These are phyloP conservation scores for Progne subis DNA, from an alignment of 2,113 vertebrate species.

Conservation along the genomic window DNA sequence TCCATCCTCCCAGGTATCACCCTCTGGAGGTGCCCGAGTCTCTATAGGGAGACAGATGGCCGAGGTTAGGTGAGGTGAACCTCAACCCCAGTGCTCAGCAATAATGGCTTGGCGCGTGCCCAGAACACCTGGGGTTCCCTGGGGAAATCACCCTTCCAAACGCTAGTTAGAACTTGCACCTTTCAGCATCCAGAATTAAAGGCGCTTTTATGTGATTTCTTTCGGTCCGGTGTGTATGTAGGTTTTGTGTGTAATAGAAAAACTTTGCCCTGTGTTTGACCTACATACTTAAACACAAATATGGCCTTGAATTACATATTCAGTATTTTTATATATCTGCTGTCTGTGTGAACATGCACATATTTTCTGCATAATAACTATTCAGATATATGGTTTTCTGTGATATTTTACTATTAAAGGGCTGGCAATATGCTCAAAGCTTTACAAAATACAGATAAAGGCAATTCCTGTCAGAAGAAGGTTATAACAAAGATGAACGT, in stretches of 20 bases:
- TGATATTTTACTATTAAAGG: conserved; percentile 59
- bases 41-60: conserved; percentile 57
- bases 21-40: conserved; percentile 19
- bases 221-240: background rate
- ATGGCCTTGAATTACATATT: conserved; percentile 37
- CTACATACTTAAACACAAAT: conserved; percentile 33
- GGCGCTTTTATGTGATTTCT: conserved; percentile 5
- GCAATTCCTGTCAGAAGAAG: conserved; percentile 45
- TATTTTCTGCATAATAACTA: conserved; percentile 60
- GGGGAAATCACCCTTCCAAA: conserved; percentile 60
- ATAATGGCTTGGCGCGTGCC: conserved; percentile 15
- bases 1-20: conserved; percentile 41
- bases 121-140: conserved; percentile 68
- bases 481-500: conserved; percentile 27
- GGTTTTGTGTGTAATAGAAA: background rate
- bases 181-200: conserved; percentile 57
- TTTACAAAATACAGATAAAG: conserved; percentile 55
- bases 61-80: conserved; percentile 59
- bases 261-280: conserved; percentile 61
- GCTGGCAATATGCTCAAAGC: conserved; percentile 58
- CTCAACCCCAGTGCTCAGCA: conserved; percentile 38
- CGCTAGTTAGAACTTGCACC: conserved; percentile 29
- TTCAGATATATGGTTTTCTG: conserved; percentile 39
- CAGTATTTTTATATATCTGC: conserved; percentile 49
- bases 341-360: conserved; percentile 60